Evolutionary conservation across 2,797 vertebrate species (phyloP).

Genomic region (Chiroxiphia lanceolata): DNA sequence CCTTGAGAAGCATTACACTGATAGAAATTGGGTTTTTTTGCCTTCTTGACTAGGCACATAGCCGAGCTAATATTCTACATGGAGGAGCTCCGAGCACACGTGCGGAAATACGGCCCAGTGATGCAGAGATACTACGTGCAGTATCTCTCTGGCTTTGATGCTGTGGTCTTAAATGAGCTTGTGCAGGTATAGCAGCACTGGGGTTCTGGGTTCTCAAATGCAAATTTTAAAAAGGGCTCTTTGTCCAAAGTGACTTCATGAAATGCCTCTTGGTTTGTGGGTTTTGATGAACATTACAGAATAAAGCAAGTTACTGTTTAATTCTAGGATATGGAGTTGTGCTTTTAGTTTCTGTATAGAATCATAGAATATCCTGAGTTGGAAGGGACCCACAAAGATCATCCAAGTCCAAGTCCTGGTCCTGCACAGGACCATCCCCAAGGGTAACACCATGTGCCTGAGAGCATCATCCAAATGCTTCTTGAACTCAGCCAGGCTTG

Average conservation of each 20-base stretch:
- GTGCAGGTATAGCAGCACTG: constrained; percentile 85
- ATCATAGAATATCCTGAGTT: not conserved
- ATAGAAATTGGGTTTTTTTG: not conserved
- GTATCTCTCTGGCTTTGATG: constrained; percentile 96
- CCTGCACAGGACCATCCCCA: not conserved
- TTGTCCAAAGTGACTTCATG: not conserved
- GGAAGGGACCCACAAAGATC: not conserved
- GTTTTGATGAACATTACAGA: accelerated
- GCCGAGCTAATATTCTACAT: constrained; percentile 99
- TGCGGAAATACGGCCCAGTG: constrained; percentile 94
- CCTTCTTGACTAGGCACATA: constrained; percentile 83
- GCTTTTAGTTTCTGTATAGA: not conserved
- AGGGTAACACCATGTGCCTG: not conserved
- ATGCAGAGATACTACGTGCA: constrained; percentile 99
- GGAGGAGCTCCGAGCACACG: constrained; percentile 96
- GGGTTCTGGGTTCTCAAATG: not conserved
- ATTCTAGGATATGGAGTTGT: not conserved
- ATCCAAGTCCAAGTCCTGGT: not conserved
- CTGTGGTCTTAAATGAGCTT: constrained; percentile 96
- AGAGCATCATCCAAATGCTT: accelerated
- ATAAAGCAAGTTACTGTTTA: not conserved
- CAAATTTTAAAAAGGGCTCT: not conserved
- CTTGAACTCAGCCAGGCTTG: not conserved
- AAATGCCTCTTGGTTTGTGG: not conserved
- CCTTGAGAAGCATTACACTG: not conserved